phyloP scores from a whole-genome alignment of 2,113 vertebrate species.

The Otolemur garnettii region DNA sequence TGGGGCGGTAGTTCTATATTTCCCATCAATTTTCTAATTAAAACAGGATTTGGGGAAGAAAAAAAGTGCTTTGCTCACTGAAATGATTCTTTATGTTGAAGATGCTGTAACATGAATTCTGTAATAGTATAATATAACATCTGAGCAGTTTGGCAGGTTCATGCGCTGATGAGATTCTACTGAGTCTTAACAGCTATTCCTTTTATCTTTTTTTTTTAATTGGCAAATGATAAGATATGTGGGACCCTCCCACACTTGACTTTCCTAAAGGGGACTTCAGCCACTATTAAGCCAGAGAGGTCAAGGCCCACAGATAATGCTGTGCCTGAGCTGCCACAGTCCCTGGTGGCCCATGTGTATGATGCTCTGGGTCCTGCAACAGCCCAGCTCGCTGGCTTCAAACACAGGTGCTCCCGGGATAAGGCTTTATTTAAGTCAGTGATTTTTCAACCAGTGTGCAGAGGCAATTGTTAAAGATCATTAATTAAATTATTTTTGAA shows the following conservation, averaged over 20 bases:
- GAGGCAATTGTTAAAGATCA: no score
- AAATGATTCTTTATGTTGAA: constrained; percentile 62
- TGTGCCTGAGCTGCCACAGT: no score
- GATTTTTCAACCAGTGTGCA: no score
- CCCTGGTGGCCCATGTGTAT: rapidly evolving
- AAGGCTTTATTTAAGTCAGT: no score
- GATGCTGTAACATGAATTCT: neutral
- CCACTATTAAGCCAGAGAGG: neutral
- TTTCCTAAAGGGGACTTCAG: neutral
- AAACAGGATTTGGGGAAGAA: constrained; percentile 54
- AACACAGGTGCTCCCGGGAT: neutral
- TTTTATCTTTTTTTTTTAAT: constrained; percentile 6
- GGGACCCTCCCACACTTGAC: neutral
- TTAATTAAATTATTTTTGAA: no score
- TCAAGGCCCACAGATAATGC: neutral
- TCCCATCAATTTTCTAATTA: constrained; percentile 80
- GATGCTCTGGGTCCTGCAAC: rapidly evolving
- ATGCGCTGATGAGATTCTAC: constrained; percentile 10
- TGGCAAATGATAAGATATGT: neutral
- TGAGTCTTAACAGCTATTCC: neutral
- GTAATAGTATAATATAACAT: neutral
- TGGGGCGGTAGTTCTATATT: constrained; percentile 48
- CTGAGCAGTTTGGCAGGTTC: neutral
- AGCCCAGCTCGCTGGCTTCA: neutral
- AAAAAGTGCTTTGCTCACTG: constrained; percentile 43